Conservation (phyloP, 2,888 invertebrate species). For the Noctua pronuba region DNA sequence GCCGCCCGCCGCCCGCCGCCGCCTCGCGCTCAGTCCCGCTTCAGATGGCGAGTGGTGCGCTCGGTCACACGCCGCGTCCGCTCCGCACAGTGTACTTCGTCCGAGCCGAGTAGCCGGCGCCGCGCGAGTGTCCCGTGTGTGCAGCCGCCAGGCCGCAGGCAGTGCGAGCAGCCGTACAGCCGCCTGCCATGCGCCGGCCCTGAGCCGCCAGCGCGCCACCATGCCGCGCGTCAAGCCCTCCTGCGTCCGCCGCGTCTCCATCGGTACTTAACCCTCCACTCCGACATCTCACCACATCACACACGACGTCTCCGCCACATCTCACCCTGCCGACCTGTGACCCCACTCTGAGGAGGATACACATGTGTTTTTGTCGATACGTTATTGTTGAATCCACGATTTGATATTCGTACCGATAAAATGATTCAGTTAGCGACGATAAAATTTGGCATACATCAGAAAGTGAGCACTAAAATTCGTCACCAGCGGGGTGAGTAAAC, state of each 20-base stretch:
- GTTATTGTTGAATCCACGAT: slow-evolving; percentile 67
- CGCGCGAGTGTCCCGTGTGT: slow-evolving; percentile 76
- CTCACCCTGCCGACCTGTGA: slow-evolving; percentile 74
- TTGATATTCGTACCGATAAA: slow-evolving; percentile 76
- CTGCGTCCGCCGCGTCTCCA: slow-evolving; percentile 90
- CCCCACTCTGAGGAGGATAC: slow-evolving; percentile 69
- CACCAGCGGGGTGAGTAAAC: slow-evolving; percentile 88
- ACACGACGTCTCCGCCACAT: slow-evolving; percentile 68
- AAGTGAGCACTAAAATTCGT: slow-evolving; percentile 88
- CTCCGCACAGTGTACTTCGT: slow-evolving; percentile 78
- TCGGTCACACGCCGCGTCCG: slow-evolving; percentile 81
- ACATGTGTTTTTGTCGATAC: slow-evolving; percentile 71
- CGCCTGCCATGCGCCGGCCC: slow-evolving; percentile 88
- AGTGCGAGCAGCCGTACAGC: slow-evolving; percentile 65
- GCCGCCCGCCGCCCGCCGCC: slow-evolving; percentile 84
- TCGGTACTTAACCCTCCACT: slow-evolving; percentile 86
- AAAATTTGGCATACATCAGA: slow-evolving; percentile 91
- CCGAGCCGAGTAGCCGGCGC: slow-evolving; percentile 78
- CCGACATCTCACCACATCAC: slow-evolving; percentile 77
- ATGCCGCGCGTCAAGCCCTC: slow-evolving; percentile 90
- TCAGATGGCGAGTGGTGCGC: slow-evolving; percentile 90
- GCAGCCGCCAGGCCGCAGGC: slow-evolving; percentile 63
- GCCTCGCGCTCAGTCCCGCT: slow-evolving; percentile 89
- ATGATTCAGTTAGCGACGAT: slow-evolving; percentile 92
- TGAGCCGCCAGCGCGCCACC: slow-evolving; percentile 83